Conservation (phyloP, 2,888 invertebrate species). For the Megastigmus dorsalis region DNA sequence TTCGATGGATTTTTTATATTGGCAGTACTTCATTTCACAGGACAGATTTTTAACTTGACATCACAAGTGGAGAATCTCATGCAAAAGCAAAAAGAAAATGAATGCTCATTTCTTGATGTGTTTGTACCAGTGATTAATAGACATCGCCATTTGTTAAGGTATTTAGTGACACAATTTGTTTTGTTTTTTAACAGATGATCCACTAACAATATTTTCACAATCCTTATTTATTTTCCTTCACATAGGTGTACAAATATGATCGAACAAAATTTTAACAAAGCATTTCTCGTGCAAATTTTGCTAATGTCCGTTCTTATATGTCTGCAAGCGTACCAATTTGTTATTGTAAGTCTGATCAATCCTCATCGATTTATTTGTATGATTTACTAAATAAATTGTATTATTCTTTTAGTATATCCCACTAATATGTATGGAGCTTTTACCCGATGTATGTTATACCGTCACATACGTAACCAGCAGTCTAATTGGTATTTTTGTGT, state of each 20-base stretch:
- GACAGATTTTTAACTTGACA: background rate
- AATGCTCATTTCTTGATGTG: background rate
- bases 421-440: too few relatives aligned
- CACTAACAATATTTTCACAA: too few relatives aligned
- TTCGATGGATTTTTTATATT: slow-evolving; percentile 3
- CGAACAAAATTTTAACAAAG: slow-evolving; percentile 26
- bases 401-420: too few relatives aligned
- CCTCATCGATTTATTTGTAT: slow-evolving; percentile 17
- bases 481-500: slow-evolving; percentile 19
- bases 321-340: slow-evolving; percentile 35
- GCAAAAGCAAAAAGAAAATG: background rate
- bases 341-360: background rate
- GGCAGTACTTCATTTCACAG: background rate
- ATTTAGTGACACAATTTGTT: background rate
- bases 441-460: background rate
- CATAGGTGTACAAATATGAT: slow-evolving; percentile 57
- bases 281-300: slow-evolving; percentile 27
- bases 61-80: background rate
- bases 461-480: too few relatives aligned
- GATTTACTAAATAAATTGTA: background rate
- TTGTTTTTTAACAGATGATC: background rate
- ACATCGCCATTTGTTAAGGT: slow-evolving; percentile 3
- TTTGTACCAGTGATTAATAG: background rate
- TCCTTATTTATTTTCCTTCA: slow-evolving; percentile 32
- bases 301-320: background rate